Conservation (phyloP, 2,888 invertebrate genomes). For the Portevinia maculata region DNA sequence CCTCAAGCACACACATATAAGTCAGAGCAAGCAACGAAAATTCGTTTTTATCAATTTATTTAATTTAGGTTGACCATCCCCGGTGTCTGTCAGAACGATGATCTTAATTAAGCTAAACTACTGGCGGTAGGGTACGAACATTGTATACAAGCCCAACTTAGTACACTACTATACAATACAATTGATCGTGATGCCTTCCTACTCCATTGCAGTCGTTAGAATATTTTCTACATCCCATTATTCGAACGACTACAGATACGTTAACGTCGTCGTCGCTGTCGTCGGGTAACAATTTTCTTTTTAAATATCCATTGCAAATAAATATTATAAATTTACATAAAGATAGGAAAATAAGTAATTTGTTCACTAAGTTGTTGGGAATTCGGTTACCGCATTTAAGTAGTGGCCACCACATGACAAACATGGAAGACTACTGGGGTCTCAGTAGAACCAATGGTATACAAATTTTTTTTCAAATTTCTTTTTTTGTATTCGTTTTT, state of each 20-base stretch:
- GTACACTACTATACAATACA: conserved; percentile 61
- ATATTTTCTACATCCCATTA: conserved; percentile 67
- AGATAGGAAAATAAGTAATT: conserved; percentile 27
- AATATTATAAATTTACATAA: conserved; percentile 31
- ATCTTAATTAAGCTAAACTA: conserved; percentile 72
- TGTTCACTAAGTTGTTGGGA: conserved; percentile 51
- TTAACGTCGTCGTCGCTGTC: conserved; percentile 63
- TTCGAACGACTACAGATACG: conserved; percentile 73
- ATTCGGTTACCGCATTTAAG: conserved; percentile 73
- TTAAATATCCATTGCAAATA: conserved; percentile 57
- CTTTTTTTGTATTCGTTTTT: conserved; percentile 32
- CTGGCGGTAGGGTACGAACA: conserved; percentile 53
- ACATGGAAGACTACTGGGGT: conserved; percentile 82
- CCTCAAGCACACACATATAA: conserved; percentile 1
- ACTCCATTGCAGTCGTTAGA: conserved; percentile 67
- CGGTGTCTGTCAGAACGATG: conserved; percentile 72
- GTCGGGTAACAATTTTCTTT: too few relatives aligned
- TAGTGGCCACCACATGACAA: conserved; percentile 76
- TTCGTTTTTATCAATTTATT: conserved; percentile 57
- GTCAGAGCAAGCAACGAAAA: conserved; percentile 19
- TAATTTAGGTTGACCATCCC: conserved; percentile 73
- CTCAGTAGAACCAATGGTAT: conserved; percentile 83
- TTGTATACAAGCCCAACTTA: conserved; percentile 65
- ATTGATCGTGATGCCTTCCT: conserved; percentile 69
- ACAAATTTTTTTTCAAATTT: conserved; percentile 36